phyloP scores from a whole-genome alignment of 2,888 invertebrate species.

The Pyralis farinalis region DNA sequence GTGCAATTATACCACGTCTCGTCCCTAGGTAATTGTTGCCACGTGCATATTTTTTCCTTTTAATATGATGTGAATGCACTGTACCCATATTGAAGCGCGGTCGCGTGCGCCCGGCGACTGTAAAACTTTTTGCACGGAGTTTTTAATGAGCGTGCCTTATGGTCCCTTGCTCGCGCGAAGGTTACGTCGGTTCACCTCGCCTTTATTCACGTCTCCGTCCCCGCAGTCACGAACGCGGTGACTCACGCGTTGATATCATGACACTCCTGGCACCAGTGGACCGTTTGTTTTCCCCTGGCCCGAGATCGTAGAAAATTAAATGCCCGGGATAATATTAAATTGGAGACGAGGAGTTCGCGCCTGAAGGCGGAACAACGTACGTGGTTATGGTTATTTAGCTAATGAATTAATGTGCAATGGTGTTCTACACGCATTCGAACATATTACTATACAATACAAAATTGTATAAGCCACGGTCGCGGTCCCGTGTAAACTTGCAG shows the following conservation, averaged over 20 bases:
- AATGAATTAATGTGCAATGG: slow-evolving; percentile 33
- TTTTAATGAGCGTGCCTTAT: slow-evolving; percentile 56
- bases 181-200: slow-evolving; percentile 59
- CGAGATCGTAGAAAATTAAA: slow-evolving; percentile 12
- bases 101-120: slow-evolving; percentile 50
- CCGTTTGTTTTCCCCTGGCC: slow-evolving; percentile 45
- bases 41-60: slow-evolving; percentile 64
- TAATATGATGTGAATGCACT: slow-evolving; percentile 53
- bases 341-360: slow-evolving; percentile 27
- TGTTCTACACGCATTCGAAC: slow-evolving; percentile 24
- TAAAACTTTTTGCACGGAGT: slow-evolving; percentile 50
- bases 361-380: slow-evolving; percentile 30
- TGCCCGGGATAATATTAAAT: slow-evolving; percentile 18
- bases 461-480: slow-evolving; percentile 6
- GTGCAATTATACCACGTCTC: slow-evolving; percentile 44
- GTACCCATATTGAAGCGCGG: slow-evolving; percentile 50
- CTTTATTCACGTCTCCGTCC: slow-evolving; percentile 28
- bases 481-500: slow-evolving; percentile 6
- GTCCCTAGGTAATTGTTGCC: slow-evolving; percentile 70
- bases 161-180: slow-evolving; percentile 48
- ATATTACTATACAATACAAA: slow-evolving; percentile 22
- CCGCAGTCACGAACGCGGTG: slow-evolving; percentile 52
- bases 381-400: slow-evolving; percentile 28
- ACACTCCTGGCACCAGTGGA: slow-evolving; percentile 34
- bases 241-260: slow-evolving; percentile 68